A percentile compares a stretch with the other conserved stretches of the same genome.
phyloP scores from a whole-genome alignment of 2,888 invertebrate genomes.

The Drosophila paramelanica region DNA sequence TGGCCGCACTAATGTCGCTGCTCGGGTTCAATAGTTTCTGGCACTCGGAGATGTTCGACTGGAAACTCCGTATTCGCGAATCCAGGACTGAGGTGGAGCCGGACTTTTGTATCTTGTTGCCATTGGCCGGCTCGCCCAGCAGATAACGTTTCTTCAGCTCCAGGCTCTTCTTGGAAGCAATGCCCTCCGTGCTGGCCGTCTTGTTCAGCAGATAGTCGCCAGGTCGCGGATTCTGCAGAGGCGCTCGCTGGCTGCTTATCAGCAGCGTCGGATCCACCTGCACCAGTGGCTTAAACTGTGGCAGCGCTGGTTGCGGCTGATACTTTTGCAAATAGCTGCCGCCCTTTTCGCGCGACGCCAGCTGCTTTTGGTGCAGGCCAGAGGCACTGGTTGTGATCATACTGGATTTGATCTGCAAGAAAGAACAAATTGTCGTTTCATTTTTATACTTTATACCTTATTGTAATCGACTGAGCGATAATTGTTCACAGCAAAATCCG shows the following conservation, averaged over 20 bases:
- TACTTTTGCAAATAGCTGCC: conserved; percentile 81
- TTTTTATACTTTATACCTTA: not conserved
- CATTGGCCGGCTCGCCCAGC: conserved; percentile 89
- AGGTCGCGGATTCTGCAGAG: conserved; percentile 87
- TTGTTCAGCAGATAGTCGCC: conserved; percentile 92
- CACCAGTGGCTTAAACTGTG: conserved; percentile 85
- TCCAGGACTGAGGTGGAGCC: conserved; percentile 94
- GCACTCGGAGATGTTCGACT: conserved; percentile 94
- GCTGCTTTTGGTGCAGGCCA: conserved; percentile 63
- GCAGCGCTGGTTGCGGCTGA: conserved; percentile 76
- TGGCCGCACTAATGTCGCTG: conserved; percentile 88
- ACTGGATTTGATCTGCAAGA: conserved; percentile 82
- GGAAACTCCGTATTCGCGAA: conserved; percentile 92
- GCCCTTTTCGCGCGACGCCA: conserved; percentile 67
- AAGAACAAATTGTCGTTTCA: not conserved
- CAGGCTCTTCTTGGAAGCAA: conserved; percentile 93
- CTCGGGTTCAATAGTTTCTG: conserved; percentile 94
- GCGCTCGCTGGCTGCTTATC: conserved; percentile 82
- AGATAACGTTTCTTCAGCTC: conserved; percentile 94
- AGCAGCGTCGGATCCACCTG: conserved; percentile 85
- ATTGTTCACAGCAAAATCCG: too few relatives aligned
- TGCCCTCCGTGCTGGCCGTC: conserved; percentile 94
- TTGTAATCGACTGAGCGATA: too few relatives aligned
- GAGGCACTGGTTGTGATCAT: conserved; percentile 74
- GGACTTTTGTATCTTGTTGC: conserved; percentile 91